Percentiles rank a stretch among this genome's conserved stretches.
These are phyloP conservation scores for Megaptera novaeangliae DNA, from an alignment of 2,113 vertebrate genomes.

Conservation along the genomic window DNA sequence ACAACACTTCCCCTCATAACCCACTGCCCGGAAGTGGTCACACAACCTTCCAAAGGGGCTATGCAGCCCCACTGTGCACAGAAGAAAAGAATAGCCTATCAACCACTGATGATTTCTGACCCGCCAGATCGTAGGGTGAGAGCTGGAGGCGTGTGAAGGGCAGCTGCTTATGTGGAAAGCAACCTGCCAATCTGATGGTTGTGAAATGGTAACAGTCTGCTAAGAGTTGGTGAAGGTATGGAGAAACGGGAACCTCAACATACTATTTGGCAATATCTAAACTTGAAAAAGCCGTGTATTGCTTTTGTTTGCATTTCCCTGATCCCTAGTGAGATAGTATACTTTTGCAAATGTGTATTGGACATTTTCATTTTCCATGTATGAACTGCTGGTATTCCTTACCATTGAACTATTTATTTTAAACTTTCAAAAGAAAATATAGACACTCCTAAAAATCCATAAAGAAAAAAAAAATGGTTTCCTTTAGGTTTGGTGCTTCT, in stretches of 20 bases:
- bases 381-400: neutral
- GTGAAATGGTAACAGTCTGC: neutral
- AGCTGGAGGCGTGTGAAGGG: neutral
- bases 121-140: fast-evolving
- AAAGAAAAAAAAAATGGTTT: neutral
- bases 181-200: neutral
- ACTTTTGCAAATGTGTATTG: neutral
- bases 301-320: too few relatives aligned
- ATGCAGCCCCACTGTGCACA: fast-evolving
- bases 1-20: neutral
- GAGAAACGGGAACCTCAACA: neutral
- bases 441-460: neutral
- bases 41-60: neutral
- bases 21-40: neutral
- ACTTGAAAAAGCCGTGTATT: neutral
- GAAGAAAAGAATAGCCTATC: fast-evolving
- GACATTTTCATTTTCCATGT: neutral
- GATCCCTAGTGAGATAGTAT: neutral
- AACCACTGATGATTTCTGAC: neutral
- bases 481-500: neutral
- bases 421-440: neutral
- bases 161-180: neutral
- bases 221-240: neutral
- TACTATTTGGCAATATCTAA: neutral
- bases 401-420: neutral